Evolutionary conservation across 2,888 invertebrate genomes (phyloP), one percentile per base, ranked within the genome.

Genomic region (Auanema freiburgensis): DNA sequence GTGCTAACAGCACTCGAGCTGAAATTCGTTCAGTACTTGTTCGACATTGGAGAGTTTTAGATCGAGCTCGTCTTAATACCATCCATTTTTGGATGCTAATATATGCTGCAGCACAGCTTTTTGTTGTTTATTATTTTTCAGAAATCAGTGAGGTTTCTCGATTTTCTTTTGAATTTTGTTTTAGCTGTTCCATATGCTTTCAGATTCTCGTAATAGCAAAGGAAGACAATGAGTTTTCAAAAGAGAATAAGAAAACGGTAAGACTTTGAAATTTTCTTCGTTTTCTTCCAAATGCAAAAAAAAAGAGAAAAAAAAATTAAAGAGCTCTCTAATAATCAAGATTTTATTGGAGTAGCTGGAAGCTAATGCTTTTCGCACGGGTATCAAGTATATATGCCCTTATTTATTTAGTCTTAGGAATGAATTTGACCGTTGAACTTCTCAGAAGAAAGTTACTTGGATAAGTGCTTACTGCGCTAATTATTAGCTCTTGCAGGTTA

Each of bases 61-160:
- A 82, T 65, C 69, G 78, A 25, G 81, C 81, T 16, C 68, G 81
- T 18, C 71, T 83, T 23, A 79, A 82, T 59, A 79, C 77, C 1
- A 77, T 82, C 61, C 80, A 80, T 58, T 63, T 83, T 33, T 83
- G 83, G 80, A 71, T 83, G 8, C 72, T 81, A 54, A 67, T 79
- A 10, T 82, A 78, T 57, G 66, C 80, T 24, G 66, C 74, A 6
- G 79, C 80, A 11, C 77, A 79, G 55, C 74, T 83, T 18, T 81
- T 81, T 65, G 67, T 80, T 11, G 77, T 78, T 25, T 78, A 78
- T 59, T 82, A 81, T 55, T 72, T 81, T 33, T 66, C 67, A 16
- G 67, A 74, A 52, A 65, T 70, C 12, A 65, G 66, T 46, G 63
- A 60, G 12, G 71, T 72, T 16, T 42, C 56, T 66, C 51, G 14